These are phyloP conservation scores for Sphecodes monilicornis DNA, from an alignment of 2,888 invertebrate genomes.

Conservation along the genomic window DNA sequence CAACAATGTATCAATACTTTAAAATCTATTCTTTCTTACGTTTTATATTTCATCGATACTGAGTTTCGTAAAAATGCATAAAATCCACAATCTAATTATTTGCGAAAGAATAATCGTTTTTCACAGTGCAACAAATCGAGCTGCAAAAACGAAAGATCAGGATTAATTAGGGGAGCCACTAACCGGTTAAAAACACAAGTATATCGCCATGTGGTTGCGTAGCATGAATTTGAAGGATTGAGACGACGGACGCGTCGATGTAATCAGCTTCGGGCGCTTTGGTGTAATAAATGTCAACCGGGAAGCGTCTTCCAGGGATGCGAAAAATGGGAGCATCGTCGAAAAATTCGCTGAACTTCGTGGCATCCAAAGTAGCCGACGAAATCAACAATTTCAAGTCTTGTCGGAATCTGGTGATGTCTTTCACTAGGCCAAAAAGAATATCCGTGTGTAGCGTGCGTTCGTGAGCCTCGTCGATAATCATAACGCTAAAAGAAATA, in stretches of 20 bases:
- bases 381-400: constrained; percentile 98
- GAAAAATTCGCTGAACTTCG: constrained; percentile 99
- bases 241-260: constrained; percentile 98
- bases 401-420: constrained; percentile 96
- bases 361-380: constrained; percentile 98
- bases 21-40: too few species aligned
- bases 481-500: constrained; percentile 92
- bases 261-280: constrained; percentile 99
- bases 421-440: constrained; percentile 98
- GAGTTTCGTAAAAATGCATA: too few species aligned
- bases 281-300: constrained; percentile 99
- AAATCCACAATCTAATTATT: too few species aligned
- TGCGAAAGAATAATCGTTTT: too few species aligned
- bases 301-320: constrained; percentile 98
- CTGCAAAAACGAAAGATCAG: not conserved
- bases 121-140: too few species aligned
- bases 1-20: too few species aligned
- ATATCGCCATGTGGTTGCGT: constrained; percentile 98
- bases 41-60: too few species aligned
- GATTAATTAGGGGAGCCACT: constrained; percentile 43
- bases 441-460: constrained; percentile 99
- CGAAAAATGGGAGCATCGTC: constrained; percentile 99
- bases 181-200: constrained; percentile 96
- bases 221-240: constrained; percentile 98
- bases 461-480: constrained; percentile 99